Percentiles rank a stretch among this genome's conserved stretches.
Evolutionary conservation across 2,888 invertebrate species (phyloP).

Genomic region (Amphimallon solstitiale): DNA sequence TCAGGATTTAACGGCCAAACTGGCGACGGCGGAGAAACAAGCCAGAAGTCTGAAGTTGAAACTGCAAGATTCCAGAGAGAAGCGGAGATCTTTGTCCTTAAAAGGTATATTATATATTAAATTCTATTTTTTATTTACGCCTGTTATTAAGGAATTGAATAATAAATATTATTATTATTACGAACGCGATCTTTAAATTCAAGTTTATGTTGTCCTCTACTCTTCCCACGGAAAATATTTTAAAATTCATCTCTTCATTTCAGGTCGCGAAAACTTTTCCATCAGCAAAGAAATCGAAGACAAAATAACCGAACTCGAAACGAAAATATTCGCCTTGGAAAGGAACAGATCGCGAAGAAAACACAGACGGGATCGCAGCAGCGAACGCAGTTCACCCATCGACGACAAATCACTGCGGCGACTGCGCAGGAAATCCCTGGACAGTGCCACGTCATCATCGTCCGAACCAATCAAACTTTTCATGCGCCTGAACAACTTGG

Average conservation of each 20-base stretch:
- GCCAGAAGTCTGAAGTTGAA: conserved; percentile 83
- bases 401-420: conserved; percentile 67
- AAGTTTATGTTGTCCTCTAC: too few species aligned
- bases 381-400: conserved; percentile 55
- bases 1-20: conserved; percentile 83
- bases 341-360: conserved; percentile 60
- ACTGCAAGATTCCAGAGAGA: conserved; percentile 79
- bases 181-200: too few species aligned
- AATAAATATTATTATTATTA: too few species aligned
- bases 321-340: conserved; percentile 77
- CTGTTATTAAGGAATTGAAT: too few species aligned
- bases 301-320: conserved; percentile 83
- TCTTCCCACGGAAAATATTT: too few species aligned
- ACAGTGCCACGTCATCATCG: conserved; percentile 76
- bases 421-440: conserved; percentile 78
- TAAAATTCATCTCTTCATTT: conserved; percentile 35
- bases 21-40: conserved; percentile 84
- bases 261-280: conserved; percentile 76
- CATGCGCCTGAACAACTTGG: conserved; percentile 79
- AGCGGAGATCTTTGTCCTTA: conserved; percentile 82
- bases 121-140: too few species aligned
- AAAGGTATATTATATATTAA: too few species aligned
- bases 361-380: conserved; percentile 65
- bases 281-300: conserved; percentile 87
- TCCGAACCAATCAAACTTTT: conserved; percentile 81